Evolutionary conservation across 2,888 invertebrate genomes (phyloP).

Genomic region (Ormyrus rosae): DNA sequence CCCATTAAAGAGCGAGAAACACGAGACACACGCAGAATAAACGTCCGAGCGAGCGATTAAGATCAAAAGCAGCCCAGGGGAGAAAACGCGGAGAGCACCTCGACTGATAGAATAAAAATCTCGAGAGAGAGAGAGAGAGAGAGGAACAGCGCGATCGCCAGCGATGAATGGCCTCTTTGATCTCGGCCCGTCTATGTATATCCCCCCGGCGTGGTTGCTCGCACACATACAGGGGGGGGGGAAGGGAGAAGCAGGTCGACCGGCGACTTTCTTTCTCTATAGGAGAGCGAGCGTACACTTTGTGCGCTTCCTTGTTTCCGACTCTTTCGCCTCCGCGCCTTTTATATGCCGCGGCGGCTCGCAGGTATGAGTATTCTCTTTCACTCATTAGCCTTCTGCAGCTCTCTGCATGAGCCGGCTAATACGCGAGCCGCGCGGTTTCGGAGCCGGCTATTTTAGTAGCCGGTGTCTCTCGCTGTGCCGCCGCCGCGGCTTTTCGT

Average conservation of each 20-base stretch:
- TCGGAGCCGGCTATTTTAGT: conserved; percentile 5
- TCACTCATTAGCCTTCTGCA: conserved; percentile 34
- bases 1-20: not conserved
- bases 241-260: conserved; percentile 39
- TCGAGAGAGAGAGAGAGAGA: conserved; percentile 29
- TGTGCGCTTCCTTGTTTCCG: conserved; percentile 2
- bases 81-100: not conserved
- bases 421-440: not conserved
- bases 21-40: conserved; percentile 31
- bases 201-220: conserved; percentile 56
- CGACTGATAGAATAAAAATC: conserved; percentile 53
- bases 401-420: not conserved
- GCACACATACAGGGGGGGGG: conserved; percentile 42
- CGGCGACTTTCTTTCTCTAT: conserved; percentile 39
- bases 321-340: conserved; percentile 5
- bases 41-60: conserved; percentile 49
- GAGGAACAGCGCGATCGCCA: conserved; percentile 21
- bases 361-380: conserved; percentile 1
- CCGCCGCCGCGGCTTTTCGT: not conserved
- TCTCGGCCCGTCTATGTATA: conserved; percentile 64
- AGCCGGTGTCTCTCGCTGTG: no score
- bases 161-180: conserved; percentile 72
- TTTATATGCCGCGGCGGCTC: not conserved
- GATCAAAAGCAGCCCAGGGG: conserved; percentile 46
- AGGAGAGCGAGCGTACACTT: not conserved